These are phyloP conservation scores for Caenorhabditis sp. DNA, from an alignment of 2,888 invertebrate species.

Conservation along the genomic window DNA sequence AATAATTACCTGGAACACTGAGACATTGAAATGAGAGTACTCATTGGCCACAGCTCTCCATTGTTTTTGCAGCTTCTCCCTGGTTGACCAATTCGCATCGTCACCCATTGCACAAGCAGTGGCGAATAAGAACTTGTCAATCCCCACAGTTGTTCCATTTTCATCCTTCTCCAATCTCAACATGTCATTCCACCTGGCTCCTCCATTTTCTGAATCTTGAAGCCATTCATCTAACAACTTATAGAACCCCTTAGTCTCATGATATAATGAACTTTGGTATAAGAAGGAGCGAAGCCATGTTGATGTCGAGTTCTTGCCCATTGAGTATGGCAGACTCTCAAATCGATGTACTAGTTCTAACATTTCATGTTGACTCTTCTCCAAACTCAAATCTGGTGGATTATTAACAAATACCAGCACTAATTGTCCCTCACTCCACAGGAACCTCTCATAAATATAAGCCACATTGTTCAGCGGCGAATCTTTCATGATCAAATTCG, in stretches of 20 bases:
- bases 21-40: slow-evolving; percentile 54
- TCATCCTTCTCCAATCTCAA: slow-evolving; percentile 39
- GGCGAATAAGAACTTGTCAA: slow-evolving; percentile 60
- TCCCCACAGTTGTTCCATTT: slow-evolving; percentile 38
- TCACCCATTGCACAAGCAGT: slow-evolving; percentile 62
- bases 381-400: slow-evolving; percentile 51
- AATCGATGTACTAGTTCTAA: slow-evolving; percentile 53
- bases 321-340: slow-evolving; percentile 58
- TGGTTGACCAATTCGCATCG: slow-evolving; percentile 49
- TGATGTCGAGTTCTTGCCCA: slow-evolving; percentile 63
- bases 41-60: slow-evolving; percentile 55
- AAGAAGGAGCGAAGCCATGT: slow-evolving; percentile 61
- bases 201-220: slow-evolving; percentile 55
- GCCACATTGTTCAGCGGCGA: slow-evolving; percentile 53
- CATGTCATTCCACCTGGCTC: slow-evolving; percentile 61
- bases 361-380: slow-evolving; percentile 43
- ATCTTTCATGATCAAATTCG: slow-evolving; percentile 57
- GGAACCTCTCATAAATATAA: slow-evolving; percentile 54
- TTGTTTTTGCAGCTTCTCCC: slow-evolving; percentile 52
- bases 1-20: slow-evolving; percentile 57
- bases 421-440: slow-evolving; percentile 61
- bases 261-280: slow-evolving; percentile 48
- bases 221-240: slow-evolving; percentile 53
- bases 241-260: slow-evolving; percentile 48
- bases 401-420: slow-evolving; percentile 59